These are phyloP conservation scores for Meriones unguiculatus DNA, from an alignment of 2,113 vertebrate genomes.

Conservation along the genomic window DNA sequence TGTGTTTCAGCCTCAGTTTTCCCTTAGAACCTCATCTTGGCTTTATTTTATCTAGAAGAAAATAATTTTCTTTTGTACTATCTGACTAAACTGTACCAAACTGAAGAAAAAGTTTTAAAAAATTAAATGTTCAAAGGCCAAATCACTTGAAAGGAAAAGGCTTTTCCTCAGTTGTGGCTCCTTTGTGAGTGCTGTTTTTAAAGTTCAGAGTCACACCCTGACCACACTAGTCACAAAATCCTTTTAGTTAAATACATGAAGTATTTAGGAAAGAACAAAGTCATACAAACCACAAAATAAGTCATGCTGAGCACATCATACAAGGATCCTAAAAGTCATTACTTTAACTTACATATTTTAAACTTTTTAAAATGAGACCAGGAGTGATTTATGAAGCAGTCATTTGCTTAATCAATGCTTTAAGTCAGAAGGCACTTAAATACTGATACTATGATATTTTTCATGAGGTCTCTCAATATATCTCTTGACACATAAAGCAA, in stretches of 20 bases:
- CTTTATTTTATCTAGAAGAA: not conserved
- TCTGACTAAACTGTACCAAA: constrained; percentile 52
- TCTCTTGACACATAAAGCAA: constrained; percentile 88
- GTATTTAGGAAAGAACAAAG: constrained; percentile 70
- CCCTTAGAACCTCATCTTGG: not conserved
- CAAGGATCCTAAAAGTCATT: constrained; percentile 19
- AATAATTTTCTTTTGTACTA: not conserved
- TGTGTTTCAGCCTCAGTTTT: not conserved
- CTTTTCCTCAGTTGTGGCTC: constrained; percentile 65
- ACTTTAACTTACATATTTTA: constrained; percentile 38
- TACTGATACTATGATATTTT: constrained; percentile 33
- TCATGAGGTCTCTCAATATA: constrained; percentile 67
- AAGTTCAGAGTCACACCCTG: constrained; percentile 54
- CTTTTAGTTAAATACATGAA: constrained; percentile 69
- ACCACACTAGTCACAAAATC: constrained; percentile 60
- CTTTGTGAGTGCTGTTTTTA: constrained; percentile 57
- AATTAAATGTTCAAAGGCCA: constrained; percentile 63
- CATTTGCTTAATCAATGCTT: constrained; percentile 71
- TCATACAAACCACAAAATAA: constrained; percentile 74
- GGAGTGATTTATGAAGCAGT: constrained; percentile 68
- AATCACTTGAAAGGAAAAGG: constrained; percentile 37
- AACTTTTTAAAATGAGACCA: constrained; percentile 58
- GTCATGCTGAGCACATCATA: constrained; percentile 60
- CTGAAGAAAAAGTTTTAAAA: constrained; percentile 50
- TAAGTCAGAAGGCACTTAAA: constrained; percentile 74